Base-by-base conservation (phyloP, 2,888 invertebrate genomes). In the Coleophora deauratella region DNA sequence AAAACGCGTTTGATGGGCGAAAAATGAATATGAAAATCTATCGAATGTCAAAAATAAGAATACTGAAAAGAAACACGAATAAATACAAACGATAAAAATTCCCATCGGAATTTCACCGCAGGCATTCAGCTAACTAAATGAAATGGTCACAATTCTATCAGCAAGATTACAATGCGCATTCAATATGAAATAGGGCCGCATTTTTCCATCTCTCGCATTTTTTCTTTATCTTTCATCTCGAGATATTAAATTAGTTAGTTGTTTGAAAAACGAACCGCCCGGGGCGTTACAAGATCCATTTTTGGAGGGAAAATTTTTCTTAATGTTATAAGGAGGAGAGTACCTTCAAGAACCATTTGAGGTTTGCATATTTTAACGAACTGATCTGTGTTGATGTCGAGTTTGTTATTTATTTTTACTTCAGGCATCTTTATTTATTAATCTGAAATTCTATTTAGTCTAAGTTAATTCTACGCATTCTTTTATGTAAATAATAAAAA, bases 211-310 rank as follows among this genome's bases (percentile, higher is more conserved):
- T 11, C 32, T 21, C 21, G 4, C 9, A 2, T 10, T 27, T 39
- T 34, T 33, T 8, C 39, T 27, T 39, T 39, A 33, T 34, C 34
- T 34, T 34, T 34, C 14, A 34, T 34, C 31, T 33, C 32, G 39
- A 14, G 34, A 27, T 34, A 39, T 34, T 34, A 34, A 39, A 39
- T 39, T 39, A 39, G 39, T 39, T 34, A 14, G 33, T 39, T 39
- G 33, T 39, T 39, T 33, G 33, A 27, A 34, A 34, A 27, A 38
- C 9, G 38, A 32, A 21, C 21, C 28, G 38, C 32, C 21, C 11
- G 32, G n/a, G 38, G 38, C 21, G 12, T 13, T 14, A 37, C 37
- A 27, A 11, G 12, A 27, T 8, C 27, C 13, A 37, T 35, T 27
- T n/a, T 35, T 35, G 7, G 15, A n/a, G n/a, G 34, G 15, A 15